Evolutionary conservation across 2,797 vertebrate species (phyloP), one percentile per base, ranked within the genome.

Genomic region (Dendrocincla tyrannina): DNA sequence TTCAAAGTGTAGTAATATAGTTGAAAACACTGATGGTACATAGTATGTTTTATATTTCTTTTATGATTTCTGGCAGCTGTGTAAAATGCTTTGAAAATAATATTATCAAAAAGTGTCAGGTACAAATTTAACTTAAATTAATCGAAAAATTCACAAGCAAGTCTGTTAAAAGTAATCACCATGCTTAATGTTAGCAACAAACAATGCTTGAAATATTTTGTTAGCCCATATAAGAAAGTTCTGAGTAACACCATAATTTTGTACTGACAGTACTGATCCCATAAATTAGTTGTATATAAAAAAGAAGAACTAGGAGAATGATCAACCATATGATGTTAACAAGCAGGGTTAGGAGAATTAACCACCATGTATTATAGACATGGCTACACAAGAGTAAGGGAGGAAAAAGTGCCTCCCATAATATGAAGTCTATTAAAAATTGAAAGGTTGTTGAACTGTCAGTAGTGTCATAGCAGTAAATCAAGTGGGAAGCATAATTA

Each of bases 401-500:
- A 83, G 19, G 17, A 85, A 92, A 80, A 66, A 66, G 12, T 69
- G 9, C 32, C 10, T 75, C 28, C 24, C 17, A 30, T 80, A 72
- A 80, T 44, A 44, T 44, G 32, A 88, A 62, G 8, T 72, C 22
- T 70, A 37, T 67, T 69, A 75, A 37, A 85, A 76, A 81, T 22
- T 74, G 17, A 91, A 55, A 59, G 89, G 6, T 50, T 93, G 49
- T 44, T 81, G 35, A 89, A 95, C 52, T 49, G 10, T 90, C 63
- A 85, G 85, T 90, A 90, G 90, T 72, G 37, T 37, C 59, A 91
- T 33, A 83, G 11, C 30, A 95, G 78, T 59, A 81, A 79, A 75
- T 94, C 46, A 95, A 91, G 52, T 94, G 35, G 27, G 13, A 93
- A 76, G 22, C 27, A 59, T 76, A 96, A 90, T 96, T 91, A 89